Evolutionary conservation across 2,797 vertebrate genomes (phyloP).

Genomic region (Mareca strepera): DNA sequence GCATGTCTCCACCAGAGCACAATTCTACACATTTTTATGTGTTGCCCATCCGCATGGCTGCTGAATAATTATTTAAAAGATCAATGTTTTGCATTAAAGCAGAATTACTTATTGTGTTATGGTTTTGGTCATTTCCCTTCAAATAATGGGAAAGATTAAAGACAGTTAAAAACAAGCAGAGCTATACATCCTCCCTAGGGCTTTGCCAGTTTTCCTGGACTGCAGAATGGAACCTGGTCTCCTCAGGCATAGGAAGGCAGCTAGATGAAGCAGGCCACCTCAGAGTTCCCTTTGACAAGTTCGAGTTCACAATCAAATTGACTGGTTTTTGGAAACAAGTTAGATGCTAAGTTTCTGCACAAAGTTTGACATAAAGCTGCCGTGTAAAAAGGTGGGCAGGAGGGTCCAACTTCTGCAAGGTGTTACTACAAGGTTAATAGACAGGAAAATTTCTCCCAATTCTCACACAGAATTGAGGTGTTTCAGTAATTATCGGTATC

Average conservation of each 20-base stretch:
- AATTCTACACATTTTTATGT: not conserved
- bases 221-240: not conserved
- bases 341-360: too few species aligned
- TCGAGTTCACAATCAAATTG: not conserved
- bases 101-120: not conserved
- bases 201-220: not conserved
- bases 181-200: not conserved
- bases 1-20: not conserved
- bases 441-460: slow-evolving; percentile 28
- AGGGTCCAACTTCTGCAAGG: not conserved
- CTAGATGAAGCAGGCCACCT: not conserved
- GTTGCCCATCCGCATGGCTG: not conserved
- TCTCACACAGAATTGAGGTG: slow-evolving; percentile 30
- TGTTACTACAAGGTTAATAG: not conserved
- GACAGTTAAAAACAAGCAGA: not conserved
- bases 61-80: not conserved
- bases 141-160: not conserved
- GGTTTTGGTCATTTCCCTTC: not conserved
- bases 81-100: not conserved
- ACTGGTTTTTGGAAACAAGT: not conserved
- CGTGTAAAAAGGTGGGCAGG: not conserved
- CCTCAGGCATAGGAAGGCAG: not conserved
- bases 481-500: slow-evolving; percentile 59
- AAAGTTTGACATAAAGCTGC: not conserved
- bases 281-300: not conserved